These are phyloP conservation scores for Diploptera punctata DNA, from an alignment of 2,888 invertebrate genomes.

Conservation along the genomic window DNA sequence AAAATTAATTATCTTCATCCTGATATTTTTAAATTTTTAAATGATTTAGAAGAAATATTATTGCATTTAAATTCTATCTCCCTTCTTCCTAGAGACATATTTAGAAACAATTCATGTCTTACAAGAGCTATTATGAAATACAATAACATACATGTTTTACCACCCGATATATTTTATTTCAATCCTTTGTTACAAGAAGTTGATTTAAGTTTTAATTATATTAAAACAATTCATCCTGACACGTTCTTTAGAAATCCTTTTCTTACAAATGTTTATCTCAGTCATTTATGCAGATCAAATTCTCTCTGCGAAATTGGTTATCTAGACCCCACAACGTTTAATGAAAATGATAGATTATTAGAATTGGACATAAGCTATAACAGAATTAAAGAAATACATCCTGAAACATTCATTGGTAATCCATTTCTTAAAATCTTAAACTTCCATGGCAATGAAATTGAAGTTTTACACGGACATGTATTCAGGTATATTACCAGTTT, in stretches of 20 bases:
- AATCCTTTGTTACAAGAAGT: not conserved
- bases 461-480: not conserved
- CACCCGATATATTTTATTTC: not conserved
- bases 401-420: not conserved
- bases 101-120: not conserved
- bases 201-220: not conserved
- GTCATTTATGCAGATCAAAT: not conserved
- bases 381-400: not conserved
- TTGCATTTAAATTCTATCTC: not conserved
- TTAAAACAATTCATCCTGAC: not conserved
- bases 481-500: not conserved
- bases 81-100: not conserved
- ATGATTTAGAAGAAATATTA: not conserved
- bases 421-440: not conserved
- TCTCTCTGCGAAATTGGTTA: not conserved
- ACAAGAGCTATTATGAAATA: not conserved
- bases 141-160: not conserved
- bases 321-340: not conserved
- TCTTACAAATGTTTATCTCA: not conserved
- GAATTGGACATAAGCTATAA: not conserved
- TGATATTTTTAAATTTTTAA: not conserved
- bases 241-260: not conserved
- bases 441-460: not conserved
- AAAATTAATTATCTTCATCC: not conserved
- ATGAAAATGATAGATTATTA: not conserved